Conservation (phyloP, 2,888 invertebrate genomes). For the Xestia c-nigrum region DNA sequence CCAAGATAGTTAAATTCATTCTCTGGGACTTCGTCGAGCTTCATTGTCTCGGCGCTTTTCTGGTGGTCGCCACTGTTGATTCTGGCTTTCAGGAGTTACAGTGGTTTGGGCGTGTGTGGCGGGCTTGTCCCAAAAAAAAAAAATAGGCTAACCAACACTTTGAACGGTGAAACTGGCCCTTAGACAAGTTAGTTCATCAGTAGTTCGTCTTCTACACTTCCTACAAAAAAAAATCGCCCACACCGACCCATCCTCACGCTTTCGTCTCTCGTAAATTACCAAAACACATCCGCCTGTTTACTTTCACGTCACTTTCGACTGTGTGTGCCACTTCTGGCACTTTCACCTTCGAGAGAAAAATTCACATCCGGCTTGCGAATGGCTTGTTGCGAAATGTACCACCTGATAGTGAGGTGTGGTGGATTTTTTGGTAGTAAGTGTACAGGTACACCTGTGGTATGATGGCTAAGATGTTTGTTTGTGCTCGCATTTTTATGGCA, state of each 20-base stretch:
- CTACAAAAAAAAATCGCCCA: slow-evolving; percentile 27
- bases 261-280: slow-evolving; percentile 68
- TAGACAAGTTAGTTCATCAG: background rate
- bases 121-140: too few species aligned
- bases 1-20: too few species aligned
- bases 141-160: too few species aligned
- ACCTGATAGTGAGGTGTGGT: slow-evolving; percentile 69
- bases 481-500: background rate
- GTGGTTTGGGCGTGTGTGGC: too few species aligned
- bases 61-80: too few species aligned
- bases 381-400: slow-evolving; percentile 73
- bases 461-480: background rate
- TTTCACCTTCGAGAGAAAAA: slow-evolving; percentile 82
- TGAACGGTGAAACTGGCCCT: too few species aligned
- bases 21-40: too few species aligned
- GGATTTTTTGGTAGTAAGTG: slow-evolving; percentile 48
- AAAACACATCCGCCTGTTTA: slow-evolving; percentile 69
- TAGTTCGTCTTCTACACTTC: background rate
- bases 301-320: slow-evolving; percentile 83
- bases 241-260: slow-evolving; percentile 49
- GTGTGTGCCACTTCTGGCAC: slow-evolving; percentile 72
- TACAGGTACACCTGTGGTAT: slow-evolving; percentile 31
- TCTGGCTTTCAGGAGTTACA: too few species aligned
- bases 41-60: too few species aligned
- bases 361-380: slow-evolving; percentile 78